A percentile compares a stretch with the other conserved stretches of the same genome.
phyloP scores from a whole-genome alignment of 2,888 invertebrate species.

The Plebejus anna region DNA sequence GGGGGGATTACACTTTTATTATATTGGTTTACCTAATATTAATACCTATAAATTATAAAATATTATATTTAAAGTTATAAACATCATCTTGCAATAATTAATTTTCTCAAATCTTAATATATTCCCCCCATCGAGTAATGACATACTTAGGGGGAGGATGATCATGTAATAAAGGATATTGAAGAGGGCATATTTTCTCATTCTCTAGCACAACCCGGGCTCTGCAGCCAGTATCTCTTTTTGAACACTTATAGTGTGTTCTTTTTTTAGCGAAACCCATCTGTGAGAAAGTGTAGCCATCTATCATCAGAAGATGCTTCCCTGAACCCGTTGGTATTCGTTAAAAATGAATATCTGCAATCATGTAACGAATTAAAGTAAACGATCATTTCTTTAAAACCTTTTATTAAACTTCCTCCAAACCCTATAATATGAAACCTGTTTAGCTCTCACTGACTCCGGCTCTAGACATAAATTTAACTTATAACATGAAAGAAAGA shows the following conservation, averaged over 20 bases:
- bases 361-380: neutral
- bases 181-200: neutral
- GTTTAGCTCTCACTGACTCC: too few relatives aligned
- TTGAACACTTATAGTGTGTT: conserved; percentile 43
- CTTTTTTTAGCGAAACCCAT: conserved; percentile 32
- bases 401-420: too few relatives aligned
- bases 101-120: neutral
- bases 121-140: neutral
- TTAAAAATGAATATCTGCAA: conserved; percentile 25
- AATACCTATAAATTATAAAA: too few relatives aligned
- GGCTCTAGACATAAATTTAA: too few relatives aligned
- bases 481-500: too few relatives aligned
- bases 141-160: conserved; percentile 30
- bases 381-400: too few relatives aligned
- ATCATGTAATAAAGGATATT: neutral
- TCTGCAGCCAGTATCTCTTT: conserved; percentile 37
- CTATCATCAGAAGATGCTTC: conserved; percentile 41
- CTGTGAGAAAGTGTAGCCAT: conserved; percentile 43
- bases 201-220: conserved; percentile 36
- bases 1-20: too few relatives aligned
- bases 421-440: too few relatives aligned
- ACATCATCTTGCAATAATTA: too few relatives aligned
- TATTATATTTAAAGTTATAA: too few relatives aligned
- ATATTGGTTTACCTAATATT: too few relatives aligned
- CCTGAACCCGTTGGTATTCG: conserved; percentile 38